A percentile compares a stretch with the other conserved stretches of the same genome.
These are phyloP conservation scores for Drosophila affinis DNA, from an alignment of 2,888 invertebrate genomes.

Conservation along the genomic window DNA sequence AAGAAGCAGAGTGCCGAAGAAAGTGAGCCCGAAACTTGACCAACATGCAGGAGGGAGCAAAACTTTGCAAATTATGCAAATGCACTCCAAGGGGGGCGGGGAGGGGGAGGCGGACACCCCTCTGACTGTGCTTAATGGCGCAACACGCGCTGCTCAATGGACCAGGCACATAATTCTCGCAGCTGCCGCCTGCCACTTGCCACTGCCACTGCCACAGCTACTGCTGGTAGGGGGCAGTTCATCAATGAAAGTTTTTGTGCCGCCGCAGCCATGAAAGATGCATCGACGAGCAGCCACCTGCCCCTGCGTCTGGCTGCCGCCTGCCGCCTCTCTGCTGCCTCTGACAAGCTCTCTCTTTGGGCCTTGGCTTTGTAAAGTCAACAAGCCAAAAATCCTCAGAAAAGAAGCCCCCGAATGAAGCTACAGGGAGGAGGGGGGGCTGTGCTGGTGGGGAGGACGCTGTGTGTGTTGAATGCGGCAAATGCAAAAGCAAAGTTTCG, in stretches of 20 bases:
- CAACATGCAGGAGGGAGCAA: constrained; percentile 63
- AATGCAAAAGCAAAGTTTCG: constrained; percentile 62
- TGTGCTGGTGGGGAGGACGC: constrained; percentile 24
- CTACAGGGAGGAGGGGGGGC: not conserved
- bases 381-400: constrained; percentile 63
- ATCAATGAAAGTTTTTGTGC: constrained; percentile 73
- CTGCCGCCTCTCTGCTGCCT: constrained; percentile 32
- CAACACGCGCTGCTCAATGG: constrained; percentile 68
- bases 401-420: constrained; percentile 17
- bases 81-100: constrained; percentile 38
- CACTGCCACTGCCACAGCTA: constrained; percentile 11
- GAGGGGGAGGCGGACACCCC: too few species aligned
- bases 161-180: constrained; percentile 66
- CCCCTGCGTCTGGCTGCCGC: not conserved
- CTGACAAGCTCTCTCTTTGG: constrained; percentile 61
- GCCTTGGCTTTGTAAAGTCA: constrained; percentile 67
- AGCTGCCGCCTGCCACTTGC: constrained; percentile 28
- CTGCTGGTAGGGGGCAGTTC: constrained; percentile 50
- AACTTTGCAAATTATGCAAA: constrained; percentile 75
- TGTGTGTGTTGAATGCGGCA: constrained; percentile 32
- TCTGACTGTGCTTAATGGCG: constrained; percentile 58
- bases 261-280: constrained; percentile 51
- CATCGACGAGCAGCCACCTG: too few species aligned
- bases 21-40: constrained; percentile 53
- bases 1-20: not conserved